Percentiles rank a stretch among this genome's conserved stretches.
Conservation (phyloP, 2,888 invertebrate genomes). For the Syritta pipiens region DNA sequence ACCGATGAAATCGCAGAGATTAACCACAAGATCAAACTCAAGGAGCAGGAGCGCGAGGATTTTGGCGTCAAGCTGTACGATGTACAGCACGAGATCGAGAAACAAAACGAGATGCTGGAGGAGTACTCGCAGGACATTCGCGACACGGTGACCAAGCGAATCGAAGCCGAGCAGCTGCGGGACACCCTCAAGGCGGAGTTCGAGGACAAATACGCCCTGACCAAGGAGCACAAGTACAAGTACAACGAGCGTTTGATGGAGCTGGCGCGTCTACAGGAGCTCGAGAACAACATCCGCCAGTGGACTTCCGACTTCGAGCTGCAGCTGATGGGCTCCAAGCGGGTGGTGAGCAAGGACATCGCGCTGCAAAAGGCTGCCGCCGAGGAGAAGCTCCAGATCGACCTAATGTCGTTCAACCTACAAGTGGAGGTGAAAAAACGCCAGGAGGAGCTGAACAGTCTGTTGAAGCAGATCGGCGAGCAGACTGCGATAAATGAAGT, state of each 20-base stretch:
- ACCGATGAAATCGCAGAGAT: slow-evolving; percentile 85
- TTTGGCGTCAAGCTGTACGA: slow-evolving; percentile 80
- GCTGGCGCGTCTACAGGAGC: slow-evolving; percentile 74
- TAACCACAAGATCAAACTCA: slow-evolving; percentile 79
- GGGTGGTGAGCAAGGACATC: slow-evolving; percentile 76
- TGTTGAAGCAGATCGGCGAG: slow-evolving; percentile 83
- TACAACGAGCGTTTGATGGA: slow-evolving; percentile 75
- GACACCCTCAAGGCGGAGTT: slow-evolving; percentile 76
- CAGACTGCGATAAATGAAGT: slow-evolving; percentile 84
- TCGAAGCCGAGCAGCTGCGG: slow-evolving; percentile 76
- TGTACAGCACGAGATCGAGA: slow-evolving; percentile 80
- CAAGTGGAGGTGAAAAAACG: slow-evolving; percentile 86
- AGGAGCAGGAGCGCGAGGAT: slow-evolving; percentile 76
- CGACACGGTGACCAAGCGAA: slow-evolving; percentile 76
- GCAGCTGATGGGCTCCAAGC: slow-evolving; percentile 77
- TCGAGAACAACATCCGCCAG: slow-evolving; percentile 76
- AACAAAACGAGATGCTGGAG: slow-evolving; percentile 80
- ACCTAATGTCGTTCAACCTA: slow-evolving; percentile 84
- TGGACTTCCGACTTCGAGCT: slow-evolving; percentile 77
- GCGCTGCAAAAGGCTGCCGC: slow-evolving; percentile 78
- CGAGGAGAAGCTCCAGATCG: slow-evolving; percentile 79
- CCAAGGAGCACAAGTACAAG: slow-evolving; percentile 73
- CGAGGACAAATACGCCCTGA: slow-evolving; percentile 73
- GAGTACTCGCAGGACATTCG: slow-evolving; percentile 79
- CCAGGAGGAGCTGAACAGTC: slow-evolving; percentile 82